Evolutionary conservation across 1,140 invertebrate species (phyloP).

Genomic region (Bombus pyrosoma): DNA sequence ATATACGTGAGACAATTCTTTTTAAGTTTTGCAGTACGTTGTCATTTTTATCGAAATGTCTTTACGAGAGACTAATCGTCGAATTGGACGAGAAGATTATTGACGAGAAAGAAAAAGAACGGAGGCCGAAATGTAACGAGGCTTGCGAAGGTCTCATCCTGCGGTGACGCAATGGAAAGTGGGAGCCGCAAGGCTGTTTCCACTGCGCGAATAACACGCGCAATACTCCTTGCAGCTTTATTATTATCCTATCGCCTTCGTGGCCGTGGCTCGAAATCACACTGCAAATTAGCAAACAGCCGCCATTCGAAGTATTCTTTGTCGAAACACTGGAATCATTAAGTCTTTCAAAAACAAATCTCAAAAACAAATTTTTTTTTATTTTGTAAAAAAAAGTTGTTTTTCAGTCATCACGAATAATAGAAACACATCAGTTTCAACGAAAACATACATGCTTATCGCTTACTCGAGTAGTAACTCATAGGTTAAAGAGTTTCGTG

Average conservation of each 20-base stretch:
- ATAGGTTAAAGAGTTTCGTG: no score
- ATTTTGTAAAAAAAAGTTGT: no score
- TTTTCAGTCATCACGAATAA: no score
- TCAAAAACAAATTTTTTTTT: no score
- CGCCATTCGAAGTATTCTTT: neutral
- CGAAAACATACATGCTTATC: no score
- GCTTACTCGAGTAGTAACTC: no score
- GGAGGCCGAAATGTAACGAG: slow-evolving; percentile 46
- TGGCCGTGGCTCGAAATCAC: neutral
- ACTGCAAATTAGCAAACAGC: neutral
- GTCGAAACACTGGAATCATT: neutral
- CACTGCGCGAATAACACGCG: slow-evolving; percentile 17
- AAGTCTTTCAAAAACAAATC: no score
- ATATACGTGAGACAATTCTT: no score
- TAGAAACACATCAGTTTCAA: no score
- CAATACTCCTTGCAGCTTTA: slow-evolving; percentile 8
- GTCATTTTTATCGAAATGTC: neutral
- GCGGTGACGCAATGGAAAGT: slow-evolving; percentile 69
- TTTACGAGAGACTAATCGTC: neutral
- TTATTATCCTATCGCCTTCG: neutral
- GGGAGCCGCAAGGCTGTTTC: slow-evolving; percentile 68
- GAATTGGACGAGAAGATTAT: neutral
- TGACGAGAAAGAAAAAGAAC: neutral
- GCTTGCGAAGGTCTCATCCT: slow-evolving; percentile 62
- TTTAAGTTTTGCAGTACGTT: no score